Evolutionary conservation across 2,888 invertebrate species (phyloP).

Genomic region (Drosophila nr. perissopoda): DNA sequence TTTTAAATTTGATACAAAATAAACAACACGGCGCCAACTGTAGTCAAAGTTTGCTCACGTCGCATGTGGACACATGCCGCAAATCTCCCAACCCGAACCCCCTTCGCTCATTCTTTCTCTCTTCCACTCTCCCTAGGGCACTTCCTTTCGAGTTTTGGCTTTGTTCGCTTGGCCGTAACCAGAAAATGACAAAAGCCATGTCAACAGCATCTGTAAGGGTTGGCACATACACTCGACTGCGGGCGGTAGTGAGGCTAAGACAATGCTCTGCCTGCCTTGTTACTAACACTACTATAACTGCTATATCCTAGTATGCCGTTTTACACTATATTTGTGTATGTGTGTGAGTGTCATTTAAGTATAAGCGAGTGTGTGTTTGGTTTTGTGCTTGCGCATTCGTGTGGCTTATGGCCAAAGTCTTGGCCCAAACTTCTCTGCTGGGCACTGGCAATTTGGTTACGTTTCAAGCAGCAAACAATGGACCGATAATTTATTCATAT

Average conservation of each 20-base stretch:
- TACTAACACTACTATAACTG: neutral
- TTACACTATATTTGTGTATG: neutral
- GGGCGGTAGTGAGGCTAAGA: slow-evolving; percentile 33
- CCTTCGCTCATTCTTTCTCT: neutral
- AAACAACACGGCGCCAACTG: slow-evolving; percentile 64
- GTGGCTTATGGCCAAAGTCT: slow-evolving; percentile 71
- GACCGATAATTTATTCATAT: slow-evolving; percentile 78
- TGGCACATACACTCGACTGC: slow-evolving; percentile 31
- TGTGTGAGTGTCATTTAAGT: slow-evolving; percentile 9
- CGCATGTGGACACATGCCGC: slow-evolving; percentile 42
- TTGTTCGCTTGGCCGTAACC: slow-evolving; percentile 76
- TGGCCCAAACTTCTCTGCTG: slow-evolving; percentile 49
- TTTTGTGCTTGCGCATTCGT: slow-evolving; percentile 49
- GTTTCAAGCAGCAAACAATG: slow-evolving; percentile 75
- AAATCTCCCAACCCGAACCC: neutral
- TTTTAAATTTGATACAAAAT: slow-evolving; percentile 62
- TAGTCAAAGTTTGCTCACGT: slow-evolving; percentile 64
- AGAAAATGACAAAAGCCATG: slow-evolving; percentile 79
- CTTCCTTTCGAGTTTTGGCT: slow-evolving; percentile 53
- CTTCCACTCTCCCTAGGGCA: slow-evolving; percentile 10
- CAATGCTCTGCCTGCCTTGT: slow-evolving; percentile 48
- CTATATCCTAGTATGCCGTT: neutral
- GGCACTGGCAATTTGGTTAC: slow-evolving; percentile 63
- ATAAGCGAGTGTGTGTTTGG: slow-evolving; percentile 21
- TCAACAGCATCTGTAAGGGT: slow-evolving; percentile 74